phyloP scores from a whole-genome alignment of 2,797 vertebrate species.

The Clarias laeviceps region DNA sequence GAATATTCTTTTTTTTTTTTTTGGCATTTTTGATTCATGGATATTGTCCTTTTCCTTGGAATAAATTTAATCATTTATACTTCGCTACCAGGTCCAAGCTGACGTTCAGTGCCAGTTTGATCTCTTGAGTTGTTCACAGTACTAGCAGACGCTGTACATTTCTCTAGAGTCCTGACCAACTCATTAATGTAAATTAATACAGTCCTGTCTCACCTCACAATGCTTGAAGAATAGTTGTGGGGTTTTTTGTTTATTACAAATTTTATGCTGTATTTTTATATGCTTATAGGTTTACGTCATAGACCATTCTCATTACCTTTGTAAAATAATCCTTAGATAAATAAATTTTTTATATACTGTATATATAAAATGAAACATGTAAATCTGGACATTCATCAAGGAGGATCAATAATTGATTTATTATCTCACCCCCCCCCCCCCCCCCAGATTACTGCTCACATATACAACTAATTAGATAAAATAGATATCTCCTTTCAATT shows the following conservation, averaged over 20 bases:
- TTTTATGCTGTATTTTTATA: background rate
- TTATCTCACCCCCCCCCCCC: too few relatives aligned
- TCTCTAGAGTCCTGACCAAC: background rate
- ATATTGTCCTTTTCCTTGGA: background rate
- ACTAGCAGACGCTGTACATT: background rate
- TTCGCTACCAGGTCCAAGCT: background rate
- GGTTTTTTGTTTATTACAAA: background rate
- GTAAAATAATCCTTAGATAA: background rate
- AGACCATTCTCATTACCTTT: background rate
- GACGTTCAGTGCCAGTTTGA: background rate
- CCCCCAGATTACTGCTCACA: background rate
- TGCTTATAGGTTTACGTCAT: background rate
- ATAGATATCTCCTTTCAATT: background rate
- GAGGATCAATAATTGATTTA: too few relatives aligned
- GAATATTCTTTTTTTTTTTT: background rate
- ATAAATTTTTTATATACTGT: too few relatives aligned
- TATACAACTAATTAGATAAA: background rate
- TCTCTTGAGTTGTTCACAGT: background rate
- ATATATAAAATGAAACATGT: too few relatives aligned
- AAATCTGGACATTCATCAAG: too few relatives aligned
- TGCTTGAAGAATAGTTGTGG: background rate
- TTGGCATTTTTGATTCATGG: background rate
- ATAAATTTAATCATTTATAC: background rate
- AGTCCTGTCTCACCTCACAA: background rate
- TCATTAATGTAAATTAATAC: background rate